phyloP scores from a whole-genome alignment of 2,888 invertebrate genomes.

The Hyalella azteca region DNA sequence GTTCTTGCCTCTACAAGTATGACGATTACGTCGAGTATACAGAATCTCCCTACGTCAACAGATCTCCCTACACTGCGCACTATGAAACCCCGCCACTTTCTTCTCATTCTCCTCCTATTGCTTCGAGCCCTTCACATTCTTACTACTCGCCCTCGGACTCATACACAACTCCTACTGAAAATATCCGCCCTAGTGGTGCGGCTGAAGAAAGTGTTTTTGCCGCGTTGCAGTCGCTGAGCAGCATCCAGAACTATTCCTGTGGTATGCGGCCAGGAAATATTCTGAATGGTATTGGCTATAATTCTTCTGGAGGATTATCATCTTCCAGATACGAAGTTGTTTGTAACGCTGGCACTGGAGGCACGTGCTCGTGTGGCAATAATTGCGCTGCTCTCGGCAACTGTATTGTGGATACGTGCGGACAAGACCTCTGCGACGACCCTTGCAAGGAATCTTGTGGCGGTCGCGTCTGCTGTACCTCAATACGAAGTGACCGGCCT shows the following conservation, averaged over 20 bases:
- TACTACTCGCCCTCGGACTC: slow-evolving; percentile 34
- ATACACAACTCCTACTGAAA: slow-evolving; percentile 19
- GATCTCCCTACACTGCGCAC: slow-evolving; percentile 23
- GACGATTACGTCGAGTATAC: slow-evolving; percentile 33
- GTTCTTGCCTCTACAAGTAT: slow-evolving; percentile 20
- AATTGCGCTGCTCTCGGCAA: background rate
- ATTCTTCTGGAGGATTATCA: background rate
- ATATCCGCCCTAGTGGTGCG: slow-evolving; percentile 3
- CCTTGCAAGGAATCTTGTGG: slow-evolving; percentile 13
- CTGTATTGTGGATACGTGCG: background rate
- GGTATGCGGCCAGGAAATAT: background rate
- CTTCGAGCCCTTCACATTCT: slow-evolving; percentile 19
- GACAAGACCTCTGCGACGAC: background rate
- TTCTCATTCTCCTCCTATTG: slow-evolving; percentile 29
- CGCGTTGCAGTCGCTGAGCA: slow-evolving; percentile 5
- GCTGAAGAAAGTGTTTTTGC: slow-evolving; percentile 19
- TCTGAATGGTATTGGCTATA: background rate
- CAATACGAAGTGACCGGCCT: slow-evolving; percentile 3
- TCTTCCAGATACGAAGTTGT: background rate
- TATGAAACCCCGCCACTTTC: slow-evolving; percentile 35
- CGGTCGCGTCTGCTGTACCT: background rate
- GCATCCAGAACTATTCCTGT: slow-evolving; percentile 11
- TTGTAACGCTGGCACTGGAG: background rate
- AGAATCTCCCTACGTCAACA: slow-evolving; percentile 10
- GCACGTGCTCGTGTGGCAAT: background rate